phyloP scores from a whole-genome alignment of 1,140 invertebrate genomes.

The Drosophila novamexicana region DNA sequence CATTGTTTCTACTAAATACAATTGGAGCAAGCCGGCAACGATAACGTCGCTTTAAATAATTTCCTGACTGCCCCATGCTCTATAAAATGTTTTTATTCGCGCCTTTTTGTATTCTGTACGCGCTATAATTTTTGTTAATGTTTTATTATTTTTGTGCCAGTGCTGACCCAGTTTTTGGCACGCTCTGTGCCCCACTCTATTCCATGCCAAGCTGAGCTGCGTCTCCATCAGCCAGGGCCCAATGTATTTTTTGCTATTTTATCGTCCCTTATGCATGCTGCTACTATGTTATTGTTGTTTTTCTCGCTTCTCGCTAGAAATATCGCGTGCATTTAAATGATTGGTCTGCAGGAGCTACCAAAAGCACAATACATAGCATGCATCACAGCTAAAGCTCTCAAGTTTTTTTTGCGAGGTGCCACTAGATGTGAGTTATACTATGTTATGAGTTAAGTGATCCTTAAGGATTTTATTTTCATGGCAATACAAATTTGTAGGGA shows the following conservation, averaged over 20 bases:
- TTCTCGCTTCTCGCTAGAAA: constrained; percentile 36
- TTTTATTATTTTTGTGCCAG: constrained; percentile 72
- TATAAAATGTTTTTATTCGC: constrained; percentile 18
- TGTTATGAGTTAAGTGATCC: background rate
- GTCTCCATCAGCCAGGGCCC: constrained; percentile 39
- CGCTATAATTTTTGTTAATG: constrained; percentile 78
- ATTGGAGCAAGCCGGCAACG: constrained; percentile 27
- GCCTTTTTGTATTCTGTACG: constrained; percentile 56
- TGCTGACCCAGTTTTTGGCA: constrained; percentile 71
- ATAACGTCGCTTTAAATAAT: constrained; percentile 42
- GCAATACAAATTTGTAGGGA: background rate
- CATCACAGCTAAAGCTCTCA: constrained; percentile 52
- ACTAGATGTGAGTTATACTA: background rate
- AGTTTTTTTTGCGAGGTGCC: background rate
- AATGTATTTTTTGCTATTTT: constrained; percentile 61
- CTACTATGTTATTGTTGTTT: constrained; percentile 56
- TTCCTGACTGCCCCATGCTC: constrained; percentile 25
- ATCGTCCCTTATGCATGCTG: constrained; percentile 61
- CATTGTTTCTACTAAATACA: constrained; percentile 13
- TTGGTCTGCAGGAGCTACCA: constrained; percentile 61
- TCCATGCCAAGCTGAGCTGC: constrained; percentile 27
- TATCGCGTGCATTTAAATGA: constrained; percentile 82
- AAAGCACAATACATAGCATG: constrained; percentile 43
- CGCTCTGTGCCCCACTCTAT: constrained; percentile 43
- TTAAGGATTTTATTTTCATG: too few relatives aligned